Evolutionary conservation across 2,113 vertebrate species (phyloP).

Genomic region (Geococcyx californianus): DNA sequence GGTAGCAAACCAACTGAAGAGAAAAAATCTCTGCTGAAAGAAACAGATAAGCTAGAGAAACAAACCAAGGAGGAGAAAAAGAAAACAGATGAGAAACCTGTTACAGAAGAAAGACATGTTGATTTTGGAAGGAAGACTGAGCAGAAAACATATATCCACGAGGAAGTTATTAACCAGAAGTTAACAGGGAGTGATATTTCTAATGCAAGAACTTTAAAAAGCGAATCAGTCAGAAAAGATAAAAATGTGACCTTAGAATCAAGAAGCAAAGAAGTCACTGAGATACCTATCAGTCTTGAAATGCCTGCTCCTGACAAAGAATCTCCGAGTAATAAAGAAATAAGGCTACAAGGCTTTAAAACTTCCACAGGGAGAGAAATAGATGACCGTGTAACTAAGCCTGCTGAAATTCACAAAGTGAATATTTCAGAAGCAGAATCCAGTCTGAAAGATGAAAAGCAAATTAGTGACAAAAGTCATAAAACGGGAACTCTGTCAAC

Average conservation of each 20-base stretch:
- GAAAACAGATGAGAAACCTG: background rate
- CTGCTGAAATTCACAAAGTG: background rate
- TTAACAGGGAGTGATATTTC: constrained; percentile 32
- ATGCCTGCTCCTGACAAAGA: background rate
- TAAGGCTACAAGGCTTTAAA: background rate
- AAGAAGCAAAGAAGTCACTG: constrained; percentile 11
- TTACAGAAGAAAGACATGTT: background rate
- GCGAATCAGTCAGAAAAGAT: background rate
- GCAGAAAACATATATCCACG: constrained; percentile 48
- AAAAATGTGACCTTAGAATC: background rate
- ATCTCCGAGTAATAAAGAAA: background rate
- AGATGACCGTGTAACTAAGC: background rate
- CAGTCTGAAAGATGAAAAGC: background rate
- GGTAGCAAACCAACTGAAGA: constrained; percentile 44
- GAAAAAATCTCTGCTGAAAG: background rate
- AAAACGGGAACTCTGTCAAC: constrained; percentile 18
- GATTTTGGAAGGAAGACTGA: constrained; percentile 44
- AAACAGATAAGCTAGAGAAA: constrained; percentile 19
- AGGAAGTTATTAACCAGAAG: constrained; percentile 59
- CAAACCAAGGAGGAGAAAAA: constrained; percentile 17
- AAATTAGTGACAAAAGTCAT: background rate
- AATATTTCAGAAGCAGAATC: constrained; percentile 21
- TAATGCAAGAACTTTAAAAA: background rate
- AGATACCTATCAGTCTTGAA: constrained; percentile 56
- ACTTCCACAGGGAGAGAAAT: background rate